Percentiles rank a stretch among this genome's conserved stretches.
phyloP scores from a whole-genome alignment of 2,888 invertebrate genomes.

The Noctua comes region DNA sequence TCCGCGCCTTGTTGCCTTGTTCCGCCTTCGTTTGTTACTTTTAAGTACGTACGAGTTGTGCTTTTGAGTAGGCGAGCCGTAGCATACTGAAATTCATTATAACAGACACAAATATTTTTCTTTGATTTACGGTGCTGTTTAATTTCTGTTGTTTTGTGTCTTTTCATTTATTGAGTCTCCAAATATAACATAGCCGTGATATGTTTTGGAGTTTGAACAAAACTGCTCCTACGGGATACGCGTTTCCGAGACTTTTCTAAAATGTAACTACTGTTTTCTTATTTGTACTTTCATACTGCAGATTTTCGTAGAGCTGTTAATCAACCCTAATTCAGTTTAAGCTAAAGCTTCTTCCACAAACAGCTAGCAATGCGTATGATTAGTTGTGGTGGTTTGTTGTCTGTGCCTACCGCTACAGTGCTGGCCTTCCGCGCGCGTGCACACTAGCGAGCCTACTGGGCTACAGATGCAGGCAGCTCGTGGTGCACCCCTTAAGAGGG shows the following conservation, averaged over 20 bases:
- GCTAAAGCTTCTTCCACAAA: background rate
- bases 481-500: background rate
- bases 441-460: conserved; percentile 45
- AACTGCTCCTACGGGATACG: background rate
- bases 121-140: conserved; percentile 27
- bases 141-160: conserved; percentile 1
- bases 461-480: conserved; percentile 46
- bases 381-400: background rate
- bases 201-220: background rate
- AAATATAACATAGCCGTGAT: background rate
- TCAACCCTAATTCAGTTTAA: background rate
- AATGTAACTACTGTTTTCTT: conserved; percentile 7
- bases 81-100: conserved; percentile 22
- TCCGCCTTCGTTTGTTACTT: conserved; percentile 25
- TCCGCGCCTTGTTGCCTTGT: conserved; percentile 11
- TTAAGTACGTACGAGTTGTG: conserved; percentile 25
- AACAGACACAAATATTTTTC: background rate
- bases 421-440: background rate
- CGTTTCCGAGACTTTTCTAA: background rate
- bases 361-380: conserved; percentile 4
- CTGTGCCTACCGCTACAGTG: background rate
- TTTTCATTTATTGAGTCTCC: conserved; percentile 12
- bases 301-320: background rate
- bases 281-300: background rate
- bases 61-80: conserved; percentile 1